Percentiles rank a stretch among this genome's conserved stretches.
These are phyloP conservation scores for Tholera decimalis DNA, from an alignment of 2,888 invertebrate genomes.

Conservation along the genomic window DNA sequence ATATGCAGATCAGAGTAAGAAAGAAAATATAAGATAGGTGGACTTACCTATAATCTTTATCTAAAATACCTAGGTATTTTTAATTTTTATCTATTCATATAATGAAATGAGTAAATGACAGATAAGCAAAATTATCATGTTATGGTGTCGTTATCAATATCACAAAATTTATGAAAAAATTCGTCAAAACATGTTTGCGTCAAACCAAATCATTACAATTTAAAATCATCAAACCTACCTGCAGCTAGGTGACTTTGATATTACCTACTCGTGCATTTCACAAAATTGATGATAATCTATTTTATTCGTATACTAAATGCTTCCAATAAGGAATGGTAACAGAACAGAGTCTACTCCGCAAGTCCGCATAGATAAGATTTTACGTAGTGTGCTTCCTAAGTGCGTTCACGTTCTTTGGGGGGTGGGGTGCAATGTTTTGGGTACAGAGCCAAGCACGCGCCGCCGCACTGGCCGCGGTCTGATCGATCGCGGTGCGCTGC, in stretches of 20 bases:
- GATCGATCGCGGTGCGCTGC: conserved; percentile 87
- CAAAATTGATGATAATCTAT: conserved; percentile 18
- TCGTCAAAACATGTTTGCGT: conserved; percentile 42
- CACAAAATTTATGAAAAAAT: conserved; percentile 27
- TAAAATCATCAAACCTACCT: conserved; percentile 34
- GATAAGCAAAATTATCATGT: conserved; percentile 51
- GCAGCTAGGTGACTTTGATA: conserved; percentile 13
- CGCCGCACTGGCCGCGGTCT: conserved; percentile 82
- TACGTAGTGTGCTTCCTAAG: conserved; percentile 58
- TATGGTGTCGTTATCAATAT: conserved; percentile 51
- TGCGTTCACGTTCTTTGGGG: conserved; percentile 56
- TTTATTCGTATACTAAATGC: not conserved
- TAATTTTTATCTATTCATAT: conserved; percentile 48
- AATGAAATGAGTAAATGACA: conserved; percentile 51
- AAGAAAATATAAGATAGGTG: conserved; percentile 14
- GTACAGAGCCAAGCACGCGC: conserved; percentile 76
- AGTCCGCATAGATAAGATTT: conserved; percentile 42
- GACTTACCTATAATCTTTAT: conserved; percentile 3
- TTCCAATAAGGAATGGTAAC: conserved; percentile 9
- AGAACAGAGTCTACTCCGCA: conserved; percentile 9
- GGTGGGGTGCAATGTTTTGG: conserved; percentile 84
- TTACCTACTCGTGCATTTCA: conserved; percentile 28
- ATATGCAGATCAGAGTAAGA: conserved; percentile 1
- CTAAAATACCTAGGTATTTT: conserved; percentile 20
- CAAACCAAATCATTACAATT: conserved; percentile 36